phyloP scores from a whole-genome alignment of 2,888 invertebrate genomes.

The Himalopsyche anomala region DNA sequence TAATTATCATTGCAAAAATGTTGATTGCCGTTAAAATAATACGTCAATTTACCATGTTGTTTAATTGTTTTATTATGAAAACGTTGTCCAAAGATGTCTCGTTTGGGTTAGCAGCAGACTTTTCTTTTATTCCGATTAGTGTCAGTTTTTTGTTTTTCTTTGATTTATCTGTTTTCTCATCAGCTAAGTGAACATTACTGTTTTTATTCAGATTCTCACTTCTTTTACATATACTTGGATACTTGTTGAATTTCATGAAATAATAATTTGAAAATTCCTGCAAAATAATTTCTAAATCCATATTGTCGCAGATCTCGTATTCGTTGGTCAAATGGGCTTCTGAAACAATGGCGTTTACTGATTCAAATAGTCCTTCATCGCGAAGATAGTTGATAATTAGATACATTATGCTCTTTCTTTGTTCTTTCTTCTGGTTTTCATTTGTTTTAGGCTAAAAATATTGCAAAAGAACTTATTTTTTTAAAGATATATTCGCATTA shows the following conservation, averaged over 20 bases:
- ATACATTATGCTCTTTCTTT: slow-evolving; percentile 78
- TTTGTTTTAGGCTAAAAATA: slow-evolving; percentile 19
- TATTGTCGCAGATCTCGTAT: slow-evolving; percentile 91
- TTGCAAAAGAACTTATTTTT: not conserved
- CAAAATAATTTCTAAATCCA: slow-evolving; percentile 91
- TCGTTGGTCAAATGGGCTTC: slow-evolving; percentile 86
- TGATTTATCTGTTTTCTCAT: not conserved
- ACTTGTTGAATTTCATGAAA: slow-evolving; percentile 89
- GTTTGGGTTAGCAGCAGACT: not conserved
- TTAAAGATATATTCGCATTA: too few relatives aligned
- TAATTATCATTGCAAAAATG: too few relatives aligned
- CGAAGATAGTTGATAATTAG: slow-evolving; percentile 82
- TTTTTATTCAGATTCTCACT: slow-evolving; percentile 67
- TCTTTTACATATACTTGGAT: slow-evolving; percentile 87
- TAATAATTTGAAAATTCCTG: slow-evolving; percentile 94
- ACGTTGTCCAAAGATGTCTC: slow-evolving; percentile 52
- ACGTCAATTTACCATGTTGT: slow-evolving; percentile 46
- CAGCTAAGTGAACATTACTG: slow-evolving; percentile 57
- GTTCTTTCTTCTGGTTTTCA: slow-evolving; percentile 52
- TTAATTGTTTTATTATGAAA: slow-evolving; percentile 54
- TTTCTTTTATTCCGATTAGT: slow-evolving; percentile 24
- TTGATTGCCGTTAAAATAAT: too few relatives aligned
- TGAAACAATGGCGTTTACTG: slow-evolving; percentile 80
- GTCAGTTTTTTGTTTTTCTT: slow-evolving; percentile 48
- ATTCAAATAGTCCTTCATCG: slow-evolving; percentile 80